A percentile compares a stretch with the other conserved stretches of the same genome.
Evolutionary conservation across 2,888 invertebrate genomes (phyloP).

Genomic region (Crematogaster levior): DNA sequence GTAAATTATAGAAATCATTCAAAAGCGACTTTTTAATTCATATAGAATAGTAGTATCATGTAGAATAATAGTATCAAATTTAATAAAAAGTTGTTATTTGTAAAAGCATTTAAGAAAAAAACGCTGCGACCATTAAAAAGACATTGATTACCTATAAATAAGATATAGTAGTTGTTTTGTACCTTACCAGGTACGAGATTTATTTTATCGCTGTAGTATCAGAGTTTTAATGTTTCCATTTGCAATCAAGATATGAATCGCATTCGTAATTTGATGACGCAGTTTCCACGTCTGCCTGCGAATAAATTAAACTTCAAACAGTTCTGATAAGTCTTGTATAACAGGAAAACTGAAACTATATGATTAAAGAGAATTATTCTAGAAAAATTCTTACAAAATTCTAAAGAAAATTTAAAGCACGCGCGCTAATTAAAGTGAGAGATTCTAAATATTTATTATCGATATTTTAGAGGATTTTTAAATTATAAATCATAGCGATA

Average conservation of each 20-base stretch:
- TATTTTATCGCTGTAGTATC: neutral
- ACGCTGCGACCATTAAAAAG: neutral
- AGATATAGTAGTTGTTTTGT: neutral
- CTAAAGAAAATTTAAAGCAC: neutral
- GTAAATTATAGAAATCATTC: neutral
- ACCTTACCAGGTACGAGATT: neutral
- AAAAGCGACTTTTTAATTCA: neutral
- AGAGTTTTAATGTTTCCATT: neutral
- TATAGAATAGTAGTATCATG: too few species aligned
- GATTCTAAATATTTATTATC: neutral
- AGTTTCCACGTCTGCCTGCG: neutral
- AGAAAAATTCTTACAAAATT: neutral
- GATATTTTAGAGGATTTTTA: neutral
- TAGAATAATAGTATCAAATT: neutral
- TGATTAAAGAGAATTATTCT: neutral
- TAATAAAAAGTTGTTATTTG: conserved; percentile 3
- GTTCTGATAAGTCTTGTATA: neutral
- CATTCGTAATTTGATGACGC: conserved; percentile 18
- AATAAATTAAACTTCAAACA: conserved; percentile 27
- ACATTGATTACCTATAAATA: neutral
- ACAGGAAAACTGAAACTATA: neutral
- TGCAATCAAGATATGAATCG: neutral
- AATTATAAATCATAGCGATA: too few species aligned
- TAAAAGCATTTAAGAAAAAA: neutral
- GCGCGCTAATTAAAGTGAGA: neutral